Evolutionary conservation across 2,113 vertebrate genomes (phyloP), one percentile per base, ranked within the genome.

Genomic region (Equus przewalskii): DNA sequence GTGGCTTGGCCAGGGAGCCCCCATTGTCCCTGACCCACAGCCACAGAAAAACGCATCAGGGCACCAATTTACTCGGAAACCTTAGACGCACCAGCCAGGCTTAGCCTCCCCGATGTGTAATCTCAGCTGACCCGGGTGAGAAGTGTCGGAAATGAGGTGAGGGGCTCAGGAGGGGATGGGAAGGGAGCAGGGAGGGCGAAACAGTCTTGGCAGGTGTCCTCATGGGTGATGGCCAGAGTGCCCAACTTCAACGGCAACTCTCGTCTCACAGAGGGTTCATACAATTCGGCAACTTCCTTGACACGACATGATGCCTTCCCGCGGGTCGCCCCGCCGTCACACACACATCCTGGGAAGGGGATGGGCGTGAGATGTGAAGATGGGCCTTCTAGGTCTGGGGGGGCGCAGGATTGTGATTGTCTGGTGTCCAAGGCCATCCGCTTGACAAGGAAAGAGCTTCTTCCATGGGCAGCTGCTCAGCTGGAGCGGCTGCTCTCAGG

Each of bases 241-340:
- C 88, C 76, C 22, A 21, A 13, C 6, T 0, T 26, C 33, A 0
- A 0, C 0, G 0, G 64, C 0, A 11, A 15, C 19, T 49, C 5
- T 8, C 0, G 30, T 3, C 44, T 75, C 36, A 5, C 30, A 12
- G 11, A 18, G 36, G 9, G 1, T 6, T 30, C 14, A 70, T 12
- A 1, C 22, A 3, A 0, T 4, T 22, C 14, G 7, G 75, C 26
- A 2, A 1, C 24, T 60, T 14, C 10, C 5, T 5, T 1, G 7
- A 14, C 2, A 2, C 7, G 44, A 41, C 36, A 41, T 41, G 36
- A 41, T 41, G 36, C 36, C 36, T 41, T 41, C 36, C 36, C 36
- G 3, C 3, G 36, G 36, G 36, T 41, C 36, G 36, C 36, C 36
- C 36, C 36, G 36, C 36, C 36, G 60, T 5, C 16, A 5, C 2